A percentile compares a stretch with the other conserved stretches of the same genome.
Conservation (phyloP, 2,888 invertebrate genomes). For the Lumbricus terrestris region DNA sequence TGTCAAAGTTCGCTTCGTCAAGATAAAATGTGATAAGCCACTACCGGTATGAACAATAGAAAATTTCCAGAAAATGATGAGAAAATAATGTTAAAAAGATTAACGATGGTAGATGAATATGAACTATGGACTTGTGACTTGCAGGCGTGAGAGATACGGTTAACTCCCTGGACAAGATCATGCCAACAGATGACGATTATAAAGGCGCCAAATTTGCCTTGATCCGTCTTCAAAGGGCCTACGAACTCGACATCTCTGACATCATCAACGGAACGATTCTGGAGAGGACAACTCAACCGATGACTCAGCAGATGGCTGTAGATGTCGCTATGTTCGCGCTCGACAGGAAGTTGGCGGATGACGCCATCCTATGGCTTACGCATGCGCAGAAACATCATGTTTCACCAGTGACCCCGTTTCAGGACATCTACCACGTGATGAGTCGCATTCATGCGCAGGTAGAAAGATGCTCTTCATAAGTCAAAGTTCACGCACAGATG, state of each 20-base stretch:
- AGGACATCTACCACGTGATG: background rate
- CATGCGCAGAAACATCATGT: slow-evolving; percentile 6
- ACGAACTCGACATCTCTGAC: background rate
- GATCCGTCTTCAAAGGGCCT: background rate
- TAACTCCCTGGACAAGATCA: background rate
- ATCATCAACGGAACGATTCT: slow-evolving; percentile 9
- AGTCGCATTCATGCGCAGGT: background rate
- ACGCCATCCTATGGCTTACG: background rate
- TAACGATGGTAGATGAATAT: no score
- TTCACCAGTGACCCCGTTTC: background rate
- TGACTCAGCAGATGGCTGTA: slow-evolving; percentile 3
- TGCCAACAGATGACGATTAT: background rate
- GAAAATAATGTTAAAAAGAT: no score
- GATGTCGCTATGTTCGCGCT: background rate
- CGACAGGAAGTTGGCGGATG: background rate
- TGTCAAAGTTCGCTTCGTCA: no score
- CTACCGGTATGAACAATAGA: no score
- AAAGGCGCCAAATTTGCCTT: background rate
- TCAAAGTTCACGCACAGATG: no score
- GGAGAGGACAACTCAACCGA: background rate
- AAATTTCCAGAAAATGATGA: no score
- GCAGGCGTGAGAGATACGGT: no score
- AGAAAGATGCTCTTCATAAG: background rate
- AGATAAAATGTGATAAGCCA: no score
- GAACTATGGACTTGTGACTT: no score